A percentile compares a stretch with the other conserved stretches of the same genome.
phyloP scores from a whole-genome alignment of 2,113 vertebrate genomes.

The Eudyptes chrysolophus region DNA sequence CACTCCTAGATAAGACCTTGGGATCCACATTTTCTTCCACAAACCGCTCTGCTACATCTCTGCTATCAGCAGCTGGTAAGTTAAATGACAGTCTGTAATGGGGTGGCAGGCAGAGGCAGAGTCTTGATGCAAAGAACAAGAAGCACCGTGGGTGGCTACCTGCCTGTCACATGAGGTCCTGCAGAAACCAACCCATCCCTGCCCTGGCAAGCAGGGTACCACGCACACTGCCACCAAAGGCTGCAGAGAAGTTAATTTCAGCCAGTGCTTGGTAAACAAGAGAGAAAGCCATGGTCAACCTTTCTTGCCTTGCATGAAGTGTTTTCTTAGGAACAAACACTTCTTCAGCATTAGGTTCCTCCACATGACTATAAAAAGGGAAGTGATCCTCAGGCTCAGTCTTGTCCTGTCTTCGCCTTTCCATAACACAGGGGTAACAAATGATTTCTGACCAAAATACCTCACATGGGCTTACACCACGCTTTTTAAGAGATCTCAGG shows the following conservation, averaged over 20 bases:
- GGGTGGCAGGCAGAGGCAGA: not conserved
- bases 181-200: not conserved
- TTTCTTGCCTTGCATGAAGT: not conserved
- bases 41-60: not conserved
- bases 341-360: not conserved
- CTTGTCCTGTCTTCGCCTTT: not conserved
- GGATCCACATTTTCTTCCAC: not conserved
- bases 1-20: not conserved
- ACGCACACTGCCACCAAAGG: not conserved
- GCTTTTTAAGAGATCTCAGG: not conserved
- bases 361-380: not conserved
- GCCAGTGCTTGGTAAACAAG: fast-evolving
- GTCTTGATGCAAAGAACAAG: not conserved
- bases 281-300: not conserved
- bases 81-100: fast-evolving
- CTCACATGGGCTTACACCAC: fast-evolving
- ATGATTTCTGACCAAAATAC: not conserved
- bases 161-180: fast-evolving
- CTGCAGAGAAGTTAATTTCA: not conserved
- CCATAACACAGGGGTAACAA: not conserved
- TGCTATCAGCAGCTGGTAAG: not conserved
- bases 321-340: not conserved
- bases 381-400: not conserved
- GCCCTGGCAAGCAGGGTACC: not conserved
- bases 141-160: fast-evolving